Base-by-base conservation (phyloP, 2,113 vertebrate genomes). In the Petrocephalus microphthalmus region DNA sequence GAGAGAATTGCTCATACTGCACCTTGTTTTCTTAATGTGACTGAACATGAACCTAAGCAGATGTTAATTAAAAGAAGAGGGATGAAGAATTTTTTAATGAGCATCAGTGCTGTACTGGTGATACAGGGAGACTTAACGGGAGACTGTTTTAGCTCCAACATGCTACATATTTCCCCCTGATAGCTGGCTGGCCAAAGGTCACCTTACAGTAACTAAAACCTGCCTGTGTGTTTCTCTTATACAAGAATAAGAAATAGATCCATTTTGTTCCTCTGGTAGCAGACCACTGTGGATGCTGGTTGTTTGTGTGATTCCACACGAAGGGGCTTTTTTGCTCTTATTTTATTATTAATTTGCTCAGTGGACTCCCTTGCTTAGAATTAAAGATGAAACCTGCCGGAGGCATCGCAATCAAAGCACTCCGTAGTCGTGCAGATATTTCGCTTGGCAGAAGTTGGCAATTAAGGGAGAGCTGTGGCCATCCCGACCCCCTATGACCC, bases 291-390 rank as follows among this genome's bases (percentile, higher is more conserved):
- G 42, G 78, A 42, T 42, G 71, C 33, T 78, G 17, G 25, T 74
- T 33, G 71, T 78, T 78, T 33, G 71, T 19, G 71, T 17, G 5
- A 15, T 78, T 85, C 52, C 22, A n/a, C 22, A 22, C 42, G 19
- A 42, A 83, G 81, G 22, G 20, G 10, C 25, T 56, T 85, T 85
- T 85, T 56, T 85, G 52, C 51, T 42, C 33, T 49, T 49, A 49
- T 49, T 83, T 83, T 49, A 85, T 85, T 85, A 85, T 84, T 84
- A 51, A 85, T 19, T 53, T 54, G 51, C 52, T 85, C 49, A 85
- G 52, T 6, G 25, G 84, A 17, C 52, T 54, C 29, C 5, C 84
- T 54, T 85, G 29, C 29, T 29, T n/a, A 29, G 84, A 85, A 54
- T 54, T 85, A 85, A 85, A 85, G 52, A 56, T 56, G 29, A 53